Percentiles rank a stretch among this genome's conserved stretches.
Evolutionary conservation across 2,797 vertebrate species (phyloP).

Genomic region (Esox lucius): DNA sequence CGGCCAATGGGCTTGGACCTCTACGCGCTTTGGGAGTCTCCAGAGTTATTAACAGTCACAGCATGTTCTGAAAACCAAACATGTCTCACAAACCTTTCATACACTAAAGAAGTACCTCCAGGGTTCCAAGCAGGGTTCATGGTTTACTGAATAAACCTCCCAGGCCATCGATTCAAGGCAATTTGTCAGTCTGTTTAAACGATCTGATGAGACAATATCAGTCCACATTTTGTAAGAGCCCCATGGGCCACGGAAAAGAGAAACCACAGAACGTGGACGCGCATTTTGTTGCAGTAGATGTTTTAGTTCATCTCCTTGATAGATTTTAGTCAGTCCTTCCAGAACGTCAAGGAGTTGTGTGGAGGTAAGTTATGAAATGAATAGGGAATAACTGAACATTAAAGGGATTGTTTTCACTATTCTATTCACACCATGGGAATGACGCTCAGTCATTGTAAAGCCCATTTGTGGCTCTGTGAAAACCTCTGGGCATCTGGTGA

Average conservation of each 20-base stretch:
- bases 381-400: conserved; percentile 10
- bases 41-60: conserved; percentile 62
- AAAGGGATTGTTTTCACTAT: conserved; percentile 10
- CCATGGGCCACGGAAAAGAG: conserved; percentile 6
- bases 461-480: not conserved
- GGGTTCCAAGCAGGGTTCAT: conserved; percentile 21
- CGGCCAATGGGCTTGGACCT: conserved; percentile 58
- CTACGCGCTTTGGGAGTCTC: conserved; percentile 68
- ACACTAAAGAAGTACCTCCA: conserved; percentile 77
- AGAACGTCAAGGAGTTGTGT: conserved; percentile 42
- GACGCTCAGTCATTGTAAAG: not conserved
- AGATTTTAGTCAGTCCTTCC: conserved; percentile 31
- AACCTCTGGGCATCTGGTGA: conserved; percentile 41
- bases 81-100: conserved; percentile 59
- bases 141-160: not conserved
- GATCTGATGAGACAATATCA: conserved; percentile 14
- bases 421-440: not conserved
- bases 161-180: not conserved
- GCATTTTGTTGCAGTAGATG: conserved; percentile 46
- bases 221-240: conserved; percentile 15
- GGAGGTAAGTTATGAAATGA: conserved; percentile 59
- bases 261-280: conserved; percentile 41
- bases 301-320: not conserved
- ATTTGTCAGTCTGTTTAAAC: conserved; percentile 3
- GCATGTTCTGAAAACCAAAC: conserved; percentile 68